Evolutionary conservation across 2,797 vertebrate species (phyloP).

Genomic region (Xenops minutus): DNA sequence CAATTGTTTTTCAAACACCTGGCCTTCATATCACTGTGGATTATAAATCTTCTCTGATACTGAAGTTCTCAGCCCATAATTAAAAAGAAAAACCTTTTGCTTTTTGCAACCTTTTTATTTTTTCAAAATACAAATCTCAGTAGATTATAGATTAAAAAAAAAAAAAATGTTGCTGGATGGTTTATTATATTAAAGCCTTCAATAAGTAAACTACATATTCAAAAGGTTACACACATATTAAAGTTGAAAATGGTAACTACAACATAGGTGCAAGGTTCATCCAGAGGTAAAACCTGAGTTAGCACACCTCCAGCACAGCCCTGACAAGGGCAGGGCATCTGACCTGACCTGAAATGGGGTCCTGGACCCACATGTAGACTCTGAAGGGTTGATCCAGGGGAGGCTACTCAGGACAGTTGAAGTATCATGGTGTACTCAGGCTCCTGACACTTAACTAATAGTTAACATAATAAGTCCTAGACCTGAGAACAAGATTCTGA

Average conservation of each 20-base stretch:
- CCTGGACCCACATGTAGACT: accelerated
- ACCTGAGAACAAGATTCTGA: not conserved
- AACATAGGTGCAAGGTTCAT: not conserved
- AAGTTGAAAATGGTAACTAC: not conserved
- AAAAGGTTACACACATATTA: not conserved
- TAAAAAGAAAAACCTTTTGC: not conserved
- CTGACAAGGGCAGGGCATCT: accelerated
- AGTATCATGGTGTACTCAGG: accelerated
- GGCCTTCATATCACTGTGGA: not conserved
- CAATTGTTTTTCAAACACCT: not conserved
- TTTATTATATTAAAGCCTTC: not conserved
- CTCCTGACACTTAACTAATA: not conserved
- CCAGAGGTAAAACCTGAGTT: not conserved
- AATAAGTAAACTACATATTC: not conserved
- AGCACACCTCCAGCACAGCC: not conserved
- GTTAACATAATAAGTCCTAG: not conserved
- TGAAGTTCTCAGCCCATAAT: not conserved
- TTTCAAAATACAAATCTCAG: not conserved
- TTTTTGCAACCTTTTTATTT: not conserved
- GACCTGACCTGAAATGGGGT: not conserved
- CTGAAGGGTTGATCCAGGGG: not conserved
- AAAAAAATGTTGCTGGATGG: not conserved
- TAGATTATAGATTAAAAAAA: not conserved
- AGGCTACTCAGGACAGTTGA: not conserved
- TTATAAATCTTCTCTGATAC: not conserved